Evolutionary conservation across 2,797 vertebrate species (phyloP).

Genomic region (Selene dorsalis): DNA sequence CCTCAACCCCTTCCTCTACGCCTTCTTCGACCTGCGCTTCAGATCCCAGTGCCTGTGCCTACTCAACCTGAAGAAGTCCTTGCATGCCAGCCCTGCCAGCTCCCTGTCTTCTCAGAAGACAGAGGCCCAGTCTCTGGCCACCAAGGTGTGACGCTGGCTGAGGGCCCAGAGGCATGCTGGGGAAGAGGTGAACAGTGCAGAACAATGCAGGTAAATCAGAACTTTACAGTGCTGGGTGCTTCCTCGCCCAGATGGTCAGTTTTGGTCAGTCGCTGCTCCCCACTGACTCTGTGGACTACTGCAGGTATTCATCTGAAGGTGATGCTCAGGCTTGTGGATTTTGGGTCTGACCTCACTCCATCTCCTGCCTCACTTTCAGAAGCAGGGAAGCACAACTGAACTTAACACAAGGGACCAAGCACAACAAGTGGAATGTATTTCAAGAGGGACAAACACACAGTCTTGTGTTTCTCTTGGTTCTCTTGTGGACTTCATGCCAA

Average conservation of each 20-base stretch:
- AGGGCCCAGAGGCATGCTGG: slow-evolving; percentile 43
- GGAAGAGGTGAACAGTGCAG: slow-evolving; percentile 57
- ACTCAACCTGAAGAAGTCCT: slow-evolving; percentile 85
- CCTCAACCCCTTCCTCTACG: slow-evolving; percentile 92
- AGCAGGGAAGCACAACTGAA: slow-evolving; percentile 45
- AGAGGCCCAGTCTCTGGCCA: slow-evolving; percentile 86
- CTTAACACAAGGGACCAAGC: slow-evolving; percentile 47
- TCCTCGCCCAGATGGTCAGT: slow-evolving; percentile 19
- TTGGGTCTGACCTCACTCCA: slow-evolving; percentile 27
- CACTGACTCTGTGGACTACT: slow-evolving; percentile 49
- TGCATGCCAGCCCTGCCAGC: slow-evolving; percentile 81
- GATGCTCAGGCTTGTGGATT: slow-evolving; percentile 34
- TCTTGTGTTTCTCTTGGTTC: slow-evolving; percentile 33
- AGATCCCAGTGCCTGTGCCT: slow-evolving; percentile 87
- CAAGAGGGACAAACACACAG: slow-evolving; percentile 27
- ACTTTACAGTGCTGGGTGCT: slow-evolving; percentile 45
- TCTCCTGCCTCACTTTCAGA: slow-evolving; percentile 27
- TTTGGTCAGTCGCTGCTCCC: slow-evolving; percentile 36
- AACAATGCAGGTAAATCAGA: slow-evolving; percentile 64
- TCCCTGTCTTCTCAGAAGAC: slow-evolving; percentile 90
- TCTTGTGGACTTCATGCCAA: slow-evolving; percentile 51
- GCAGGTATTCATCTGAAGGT: slow-evolving; percentile 10
- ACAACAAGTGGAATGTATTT: slow-evolving; percentile 58
- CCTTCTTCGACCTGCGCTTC: slow-evolving; percentile 91
- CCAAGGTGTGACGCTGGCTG: slow-evolving; percentile 83